Conservation (phyloP, 2,888 invertebrate species). For the Craniophora ligustri region DNA sequence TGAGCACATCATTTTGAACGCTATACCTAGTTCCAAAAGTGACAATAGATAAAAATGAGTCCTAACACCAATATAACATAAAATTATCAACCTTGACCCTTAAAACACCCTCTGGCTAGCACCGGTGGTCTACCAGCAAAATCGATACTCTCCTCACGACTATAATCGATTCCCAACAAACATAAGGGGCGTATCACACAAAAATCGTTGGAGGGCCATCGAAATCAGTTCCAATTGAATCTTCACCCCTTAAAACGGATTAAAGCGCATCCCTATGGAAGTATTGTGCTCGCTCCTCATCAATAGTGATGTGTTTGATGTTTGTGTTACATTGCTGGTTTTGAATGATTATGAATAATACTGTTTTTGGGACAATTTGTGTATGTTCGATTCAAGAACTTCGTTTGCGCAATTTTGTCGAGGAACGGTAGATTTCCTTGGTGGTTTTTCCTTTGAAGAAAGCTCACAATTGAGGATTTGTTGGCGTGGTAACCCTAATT, state of each 20-base stretch:
- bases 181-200: slow-evolving; percentile 61
- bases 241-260: slow-evolving; percentile 71
- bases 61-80: neutral
- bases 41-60: neutral
- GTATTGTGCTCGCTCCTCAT: slow-evolving; percentile 35
- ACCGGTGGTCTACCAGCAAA: slow-evolving; percentile 23
- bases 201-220: slow-evolving; percentile 68
- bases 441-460: neutral
- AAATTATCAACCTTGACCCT: slow-evolving; percentile 25
- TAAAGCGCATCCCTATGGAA: slow-evolving; percentile 61
- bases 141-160: slow-evolving; percentile 46
- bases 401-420: neutral
- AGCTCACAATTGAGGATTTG: neutral
- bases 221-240: slow-evolving; percentile 75
- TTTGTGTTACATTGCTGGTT: slow-evolving; percentile 50
- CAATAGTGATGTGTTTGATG: slow-evolving; percentile 16
- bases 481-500: neutral
- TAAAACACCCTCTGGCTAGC: neutral
- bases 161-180: slow-evolving; percentile 58
- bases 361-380: too few species aligned
- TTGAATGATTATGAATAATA: neutral
- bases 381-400: neutral
- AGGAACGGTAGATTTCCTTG: neutral
- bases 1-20: too few species aligned
- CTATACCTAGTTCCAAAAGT: too few species aligned